Conservation (phyloP, 2,888 invertebrate species). For the Apomyelois bistriatella region DNA sequence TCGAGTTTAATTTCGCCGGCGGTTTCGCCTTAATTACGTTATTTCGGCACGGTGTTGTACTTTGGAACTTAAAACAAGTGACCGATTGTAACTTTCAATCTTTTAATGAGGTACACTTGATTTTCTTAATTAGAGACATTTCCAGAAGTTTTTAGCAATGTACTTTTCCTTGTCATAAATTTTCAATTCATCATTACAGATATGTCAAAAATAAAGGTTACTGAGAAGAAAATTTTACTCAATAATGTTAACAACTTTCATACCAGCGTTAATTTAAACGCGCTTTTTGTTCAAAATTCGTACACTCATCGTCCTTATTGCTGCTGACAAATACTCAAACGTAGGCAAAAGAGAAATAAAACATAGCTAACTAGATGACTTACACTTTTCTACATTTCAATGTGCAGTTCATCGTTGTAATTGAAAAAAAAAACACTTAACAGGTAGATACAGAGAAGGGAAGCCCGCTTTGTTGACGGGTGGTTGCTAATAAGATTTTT, state of each 20-base stretch:
- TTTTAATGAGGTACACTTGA: background rate
- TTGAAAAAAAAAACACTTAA: constrained; percentile 78
- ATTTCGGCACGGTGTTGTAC: constrained; percentile 51
- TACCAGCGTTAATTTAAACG: constrained; percentile 13
- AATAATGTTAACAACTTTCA: background rate
- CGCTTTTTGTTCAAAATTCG: constrained; percentile 24
- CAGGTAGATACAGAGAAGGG: constrained; percentile 64
- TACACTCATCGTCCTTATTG: constrained; percentile 50
- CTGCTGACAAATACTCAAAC: constrained; percentile 45
- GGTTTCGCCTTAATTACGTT: constrained; percentile 81
- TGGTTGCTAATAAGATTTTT: constrained; percentile 79
- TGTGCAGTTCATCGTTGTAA: constrained; percentile 69
- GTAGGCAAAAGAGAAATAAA: constrained; percentile 53
- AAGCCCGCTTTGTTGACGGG: constrained; percentile 62
- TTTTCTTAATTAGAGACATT: too few species aligned
- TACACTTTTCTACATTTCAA: constrained; percentile 64
- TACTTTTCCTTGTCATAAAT: too few species aligned
- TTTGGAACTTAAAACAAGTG: constrained; percentile 45
- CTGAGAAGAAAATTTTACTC: background rate
- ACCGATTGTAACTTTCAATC: constrained; percentile 34
- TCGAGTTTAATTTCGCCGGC: constrained; percentile 80
- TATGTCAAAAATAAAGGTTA: too few species aligned
- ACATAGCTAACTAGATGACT: constrained; percentile 75
- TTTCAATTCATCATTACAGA: too few species aligned
- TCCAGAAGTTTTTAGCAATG: too few species aligned